Percentiles rank a stretch among this genome's conserved stretches.
Conservation (phyloP, 2,797 vertebrate species). For the Sus cebifrons region DNA sequence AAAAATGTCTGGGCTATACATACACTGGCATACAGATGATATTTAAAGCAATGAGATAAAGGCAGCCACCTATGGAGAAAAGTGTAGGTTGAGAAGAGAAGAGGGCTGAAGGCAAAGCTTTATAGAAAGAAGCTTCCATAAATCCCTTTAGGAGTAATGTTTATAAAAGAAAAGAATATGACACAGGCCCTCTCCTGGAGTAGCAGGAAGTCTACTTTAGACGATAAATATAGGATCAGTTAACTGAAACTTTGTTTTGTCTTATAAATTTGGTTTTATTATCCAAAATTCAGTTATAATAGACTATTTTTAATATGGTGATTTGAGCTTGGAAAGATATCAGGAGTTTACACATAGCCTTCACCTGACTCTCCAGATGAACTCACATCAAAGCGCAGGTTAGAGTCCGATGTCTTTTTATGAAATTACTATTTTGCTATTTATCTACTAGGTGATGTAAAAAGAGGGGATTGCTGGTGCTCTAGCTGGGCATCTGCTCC, state of each 20-base stretch:
- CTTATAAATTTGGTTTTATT: neutral
- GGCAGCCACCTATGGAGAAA: neutral
- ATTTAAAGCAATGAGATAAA: neutral
- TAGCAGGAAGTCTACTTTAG: neutral
- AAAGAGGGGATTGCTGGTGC: too few species aligned
- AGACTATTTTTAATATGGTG: neutral
- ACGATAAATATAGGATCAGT: neutral
- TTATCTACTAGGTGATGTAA: neutral
- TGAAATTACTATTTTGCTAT: neutral
- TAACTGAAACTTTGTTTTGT: neutral
- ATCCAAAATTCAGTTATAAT: neutral
- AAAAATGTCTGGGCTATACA: neutral
- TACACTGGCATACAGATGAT: neutral
- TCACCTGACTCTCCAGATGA: neutral
- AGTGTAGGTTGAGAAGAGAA: neutral
- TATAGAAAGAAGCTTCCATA: neutral
- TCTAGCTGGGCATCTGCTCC: neutral
- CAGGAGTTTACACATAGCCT: neutral
- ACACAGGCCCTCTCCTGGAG: neutral
- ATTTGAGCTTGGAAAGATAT: neutral
- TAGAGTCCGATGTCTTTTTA: neutral
- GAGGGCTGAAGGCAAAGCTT: neutral
- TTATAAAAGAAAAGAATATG: neutral
- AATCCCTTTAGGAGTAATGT: neutral
- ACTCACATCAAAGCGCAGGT: neutral